Conservation (phyloP, 2,888 invertebrate genomes). For the Hermaeophaga mercurialis region DNA sequence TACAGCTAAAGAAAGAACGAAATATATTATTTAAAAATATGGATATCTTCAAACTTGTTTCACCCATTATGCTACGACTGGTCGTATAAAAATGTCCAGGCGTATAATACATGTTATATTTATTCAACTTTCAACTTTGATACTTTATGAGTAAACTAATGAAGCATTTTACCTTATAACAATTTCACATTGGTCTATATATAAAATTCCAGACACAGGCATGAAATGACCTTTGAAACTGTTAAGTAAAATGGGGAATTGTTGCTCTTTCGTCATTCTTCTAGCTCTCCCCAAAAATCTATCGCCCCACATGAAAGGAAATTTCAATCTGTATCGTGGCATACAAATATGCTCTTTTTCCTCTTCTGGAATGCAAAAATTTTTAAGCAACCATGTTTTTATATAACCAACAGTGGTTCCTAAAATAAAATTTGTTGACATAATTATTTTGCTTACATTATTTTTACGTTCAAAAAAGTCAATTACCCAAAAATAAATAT, state of each 20-base stretch:
- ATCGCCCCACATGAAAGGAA: slow-evolving; percentile 77
- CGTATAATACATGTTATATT: too few species aligned
- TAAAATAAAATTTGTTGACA: slow-evolving; percentile 34
- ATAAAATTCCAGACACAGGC: slow-evolving; percentile 69
- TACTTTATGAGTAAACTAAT: too few species aligned
- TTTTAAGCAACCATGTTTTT: slow-evolving; percentile 77
- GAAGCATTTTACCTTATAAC: slow-evolving; percentile 65
- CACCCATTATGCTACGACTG: too few species aligned
- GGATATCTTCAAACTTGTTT: neutral
- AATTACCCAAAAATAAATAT: slow-evolving; percentile 72
- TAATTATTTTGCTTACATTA: neutral
- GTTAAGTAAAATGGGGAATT: slow-evolving; percentile 68
- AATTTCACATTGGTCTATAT: slow-evolving; percentile 68
- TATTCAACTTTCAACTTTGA: too few species aligned
- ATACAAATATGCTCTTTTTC: slow-evolving; percentile 64
- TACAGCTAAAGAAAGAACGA: slow-evolving; percentile 45
- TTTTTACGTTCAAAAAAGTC: neutral
- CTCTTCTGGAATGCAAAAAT: slow-evolving; percentile 62
- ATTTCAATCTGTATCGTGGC: slow-evolving; percentile 68
- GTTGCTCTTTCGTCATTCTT: slow-evolving; percentile 66
- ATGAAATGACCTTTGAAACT: slow-evolving; percentile 75
- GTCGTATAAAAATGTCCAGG: too few species aligned
- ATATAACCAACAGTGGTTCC: slow-evolving; percentile 73
- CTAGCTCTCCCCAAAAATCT: slow-evolving; percentile 71
- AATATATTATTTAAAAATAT: neutral